A percentile compares a stretch with the other conserved stretches of the same genome.
Conservation (phyloP, 1,140 invertebrate genomes). For the Conopomorpha cramerella region DNA sequence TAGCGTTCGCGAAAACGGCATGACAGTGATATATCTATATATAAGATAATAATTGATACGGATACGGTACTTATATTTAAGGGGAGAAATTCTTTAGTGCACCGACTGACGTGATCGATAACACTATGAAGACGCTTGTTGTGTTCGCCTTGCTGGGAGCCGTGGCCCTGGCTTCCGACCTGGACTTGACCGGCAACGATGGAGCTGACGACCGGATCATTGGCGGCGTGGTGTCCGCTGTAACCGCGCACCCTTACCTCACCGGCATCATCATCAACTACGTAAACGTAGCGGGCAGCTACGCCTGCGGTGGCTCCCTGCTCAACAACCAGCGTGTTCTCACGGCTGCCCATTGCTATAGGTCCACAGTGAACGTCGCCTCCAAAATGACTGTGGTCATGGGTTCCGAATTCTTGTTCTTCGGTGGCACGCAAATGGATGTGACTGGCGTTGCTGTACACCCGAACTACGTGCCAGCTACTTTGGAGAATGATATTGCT, state of each 20-base stretch:
- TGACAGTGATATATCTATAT: too few species aligned
- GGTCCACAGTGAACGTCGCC: conserved; percentile 22
- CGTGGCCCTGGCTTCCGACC: neutral
- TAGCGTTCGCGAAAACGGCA: too few species aligned
- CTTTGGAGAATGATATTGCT: conserved; percentile 31
- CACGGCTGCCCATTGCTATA: conserved; percentile 39
- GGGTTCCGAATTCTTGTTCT: conserved; percentile 22
- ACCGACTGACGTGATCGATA: too few species aligned
- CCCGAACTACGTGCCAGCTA: conserved; percentile 17
- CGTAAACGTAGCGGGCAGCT: conserved; percentile 13
- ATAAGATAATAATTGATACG: too few species aligned
- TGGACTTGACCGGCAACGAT: too few species aligned
- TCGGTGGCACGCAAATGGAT: conserved; percentile 20
- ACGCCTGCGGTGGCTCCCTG: conserved; percentile 27
- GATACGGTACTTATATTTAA: too few species aligned
- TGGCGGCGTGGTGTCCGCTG: conserved; percentile 19
- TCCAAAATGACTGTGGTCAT: conserved; percentile 23
- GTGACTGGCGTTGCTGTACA: conserved; percentile 14
- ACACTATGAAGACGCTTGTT: too few species aligned
- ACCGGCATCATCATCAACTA: conserved; percentile 26
- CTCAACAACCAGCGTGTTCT: conserved; percentile 18
- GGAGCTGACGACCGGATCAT: conserved; percentile 26
- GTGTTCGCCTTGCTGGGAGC: neutral
- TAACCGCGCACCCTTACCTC: conserved; percentile 24
- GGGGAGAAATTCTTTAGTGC: too few species aligned